Evolutionary conservation across 2,888 invertebrate species (phyloP), one percentile per base, ranked within the genome.

Genomic region (Polymixis lichenea): DNA sequence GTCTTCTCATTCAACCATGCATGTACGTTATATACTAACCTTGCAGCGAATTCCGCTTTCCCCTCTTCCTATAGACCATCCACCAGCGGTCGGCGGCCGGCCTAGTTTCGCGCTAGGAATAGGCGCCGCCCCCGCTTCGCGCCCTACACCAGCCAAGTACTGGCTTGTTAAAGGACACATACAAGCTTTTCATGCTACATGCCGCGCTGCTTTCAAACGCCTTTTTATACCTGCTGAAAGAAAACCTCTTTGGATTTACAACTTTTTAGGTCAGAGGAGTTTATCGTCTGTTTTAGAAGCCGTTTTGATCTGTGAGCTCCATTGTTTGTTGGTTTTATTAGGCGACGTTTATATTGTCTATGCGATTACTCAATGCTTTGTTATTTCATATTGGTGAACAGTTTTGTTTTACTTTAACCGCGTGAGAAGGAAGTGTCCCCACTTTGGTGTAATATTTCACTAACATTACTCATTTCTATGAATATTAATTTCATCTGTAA

Each of bases 91-190:
- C 96, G 96, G 94, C 94, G 95, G 93, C 95, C 96, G 96, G 95
- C 96, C 96, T 96, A 96, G 95, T 95, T 96, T 95, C 88, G 93
- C 92, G 91, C 95, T 95, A 93, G 95, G 95, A 96, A 96, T 96
- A 96, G 95, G 93, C 95, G 91, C 95, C 95, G 95, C 95, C 94
- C 94, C 94, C 95, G 93, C 95, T 93, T 91, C 91, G 91, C 92
- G 92, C 93, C 93, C 94, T 93, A 93, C 90, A 91, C 92, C 91
- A 93, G 93, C 95, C 94, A 95, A 95, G 91, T 93, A 92, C 93
- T 90, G 85, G 87, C 92, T 91, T 90, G 92, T 93, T 92, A 94
- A 95, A 95, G 96, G 95, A 95, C 94, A 93, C 93, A 92, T 79
- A 83, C 90, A 88, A 87, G 88, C 92, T 90, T 89, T 91, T 91